Base-by-base conservation (phyloP, 1,140 invertebrate species). In the Drosophila seguyi region DNA sequence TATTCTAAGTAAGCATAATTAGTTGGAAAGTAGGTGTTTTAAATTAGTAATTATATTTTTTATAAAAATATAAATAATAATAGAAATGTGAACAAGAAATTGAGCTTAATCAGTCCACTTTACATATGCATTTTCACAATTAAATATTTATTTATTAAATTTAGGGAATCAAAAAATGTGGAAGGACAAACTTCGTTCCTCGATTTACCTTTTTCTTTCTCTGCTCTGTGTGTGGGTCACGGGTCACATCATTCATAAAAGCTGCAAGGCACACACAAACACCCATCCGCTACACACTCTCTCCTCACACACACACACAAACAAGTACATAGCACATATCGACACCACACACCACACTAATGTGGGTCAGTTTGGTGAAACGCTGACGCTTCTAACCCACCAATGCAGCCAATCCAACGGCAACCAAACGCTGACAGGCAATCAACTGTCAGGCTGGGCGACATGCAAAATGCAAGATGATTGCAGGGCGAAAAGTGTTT, bases 201-300 rank as follows among this genome's bases (percentile, higher is more conserved):
- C 22, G 18, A 22, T 38, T 25, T n/a, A 56, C n/a, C n/a, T 16
- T 38, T 56, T 59, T 42, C 29, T 27, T 8, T 74, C 50, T 39
- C 41, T 50, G 77, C 45, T 44, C 55, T 50, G 47, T 48, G 44
- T 48, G 48, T 56, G 48, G 60, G 58, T 55, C 52, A 55, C 52
- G 22, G 77, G 45, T 65, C 68, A 77, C 79, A 84, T 87, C 84
- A 88, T 88, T 88, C 84, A 88, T 81, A 88, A 88, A 90, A 84
- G 65, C 66, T 62, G 42, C 80, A 58, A 27, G n/a, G 22, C 62
- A 20, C 52, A 52, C 39, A 47, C 62, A 53, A 55, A 13, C 29
- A 42, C 36, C 48, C 52, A n/a, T 22, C 13, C 31, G 7, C 27
- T n/a, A 48, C 38, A 38, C 38, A 48, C 48, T 31, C 47, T 29